Evolutionary conservation across 2,888 invertebrate species (phyloP), one percentile per base, ranked within the genome.

Genomic region (Hirtodrosophila alboralis): DNA sequence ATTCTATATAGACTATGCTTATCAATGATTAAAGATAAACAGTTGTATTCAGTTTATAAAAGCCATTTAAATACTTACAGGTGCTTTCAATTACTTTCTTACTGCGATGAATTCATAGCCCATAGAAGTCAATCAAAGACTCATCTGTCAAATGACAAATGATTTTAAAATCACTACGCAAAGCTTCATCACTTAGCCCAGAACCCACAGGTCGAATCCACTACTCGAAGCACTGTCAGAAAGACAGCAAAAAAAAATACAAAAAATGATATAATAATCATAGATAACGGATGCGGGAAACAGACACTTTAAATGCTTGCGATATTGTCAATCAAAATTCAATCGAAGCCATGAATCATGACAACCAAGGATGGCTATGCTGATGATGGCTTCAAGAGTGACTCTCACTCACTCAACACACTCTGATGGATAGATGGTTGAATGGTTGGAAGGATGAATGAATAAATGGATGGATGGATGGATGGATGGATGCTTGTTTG

Each of bases 241-340:
- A 6, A 28, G 13, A 8, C 8, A 37, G 41, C n/a, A 52, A 10
- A 12, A 33, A 23, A 28, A 18, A 34, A 26, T 18, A 14, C 10
- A 37, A 51, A 26, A 14, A 34, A 52, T 58, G 43, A 47, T 41
- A 53, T 54, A 36, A 48, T 54, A 61, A 56, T 56, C 67, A 63
- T 43, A 54, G 64, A 56, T 53, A 69, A 60, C 70, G 64, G 54
- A 68, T 64, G 72, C 68, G 78, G 88, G 86, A 88, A 88, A 80
- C 85, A 88, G 86, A 87, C 86, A 88, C 86, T 87, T 87, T 83
- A 87, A 89, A 85, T 79, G 85, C 85, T 86, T 85, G 85, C 87
- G 86, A 88, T 88, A 88, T 87, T 88, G 88, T 88, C 88, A 88
- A 89, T 88, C 88, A 88, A 88, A 87, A 86, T 84, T 87, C 89